A percentile compares a stretch with the other conserved stretches of the same genome.
These are phyloP conservation scores for Dicerorhinus sumatrensis DNA, from an alignment of 2,113 vertebrate species.

Conservation along the genomic window DNA sequence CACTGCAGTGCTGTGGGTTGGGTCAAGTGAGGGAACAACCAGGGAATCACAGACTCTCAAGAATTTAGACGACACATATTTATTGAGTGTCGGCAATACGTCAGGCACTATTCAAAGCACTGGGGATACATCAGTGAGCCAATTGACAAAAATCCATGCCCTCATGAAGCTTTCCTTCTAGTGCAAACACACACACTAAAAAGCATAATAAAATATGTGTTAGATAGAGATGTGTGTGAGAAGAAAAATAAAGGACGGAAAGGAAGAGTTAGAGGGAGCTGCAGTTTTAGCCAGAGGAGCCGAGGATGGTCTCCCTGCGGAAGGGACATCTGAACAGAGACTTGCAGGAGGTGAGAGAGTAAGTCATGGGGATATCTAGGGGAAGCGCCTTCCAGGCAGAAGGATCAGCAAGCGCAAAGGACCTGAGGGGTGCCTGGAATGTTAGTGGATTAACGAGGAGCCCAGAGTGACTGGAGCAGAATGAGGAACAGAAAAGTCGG, in stretches of 20 bases:
- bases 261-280: not conserved
- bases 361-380: not conserved
- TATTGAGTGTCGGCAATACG: not conserved
- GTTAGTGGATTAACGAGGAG: not conserved
- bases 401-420: not conserved
- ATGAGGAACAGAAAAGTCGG: not conserved
- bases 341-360: not conserved
- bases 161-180: not conserved
- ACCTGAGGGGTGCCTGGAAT: not conserved
- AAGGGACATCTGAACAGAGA: not conserved
- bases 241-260: not conserved
- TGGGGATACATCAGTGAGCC: not conserved
- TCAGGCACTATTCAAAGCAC: not conserved
- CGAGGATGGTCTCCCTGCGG: not conserved
- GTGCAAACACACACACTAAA: not conserved
- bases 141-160: not conserved
- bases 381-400: not conserved
- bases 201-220: not conserved
- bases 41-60: not conserved
- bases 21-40: not conserved
- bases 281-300: not conserved
- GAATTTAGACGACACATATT: not conserved
- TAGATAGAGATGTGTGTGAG: not conserved
- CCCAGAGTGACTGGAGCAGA: not conserved
- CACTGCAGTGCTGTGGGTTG: not conserved